A percentile compares a stretch with the other conserved stretches of the same genome.
Evolutionary conservation across 2,113 vertebrate species (phyloP).

Genomic region (Nannospalax galili): DNA sequence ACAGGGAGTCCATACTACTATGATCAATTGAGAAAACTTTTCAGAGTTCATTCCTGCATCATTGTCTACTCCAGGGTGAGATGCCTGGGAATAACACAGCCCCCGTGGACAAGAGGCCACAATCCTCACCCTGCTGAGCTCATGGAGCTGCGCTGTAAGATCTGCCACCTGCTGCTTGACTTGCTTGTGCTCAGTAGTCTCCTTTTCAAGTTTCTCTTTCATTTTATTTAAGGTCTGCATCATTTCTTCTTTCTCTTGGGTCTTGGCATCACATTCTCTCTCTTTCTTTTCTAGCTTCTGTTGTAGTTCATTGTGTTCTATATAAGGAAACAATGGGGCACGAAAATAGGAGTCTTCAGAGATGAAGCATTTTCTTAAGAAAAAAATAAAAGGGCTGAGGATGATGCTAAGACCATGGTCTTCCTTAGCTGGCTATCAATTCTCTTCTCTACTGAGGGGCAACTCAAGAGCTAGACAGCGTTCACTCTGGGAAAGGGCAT

Average conservation of each 20-base stretch:
- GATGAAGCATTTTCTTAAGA: background rate
- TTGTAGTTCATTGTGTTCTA: slow-evolving; percentile 97
- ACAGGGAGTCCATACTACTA: background rate
- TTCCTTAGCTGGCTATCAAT: background rate
- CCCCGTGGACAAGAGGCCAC: rapidly evolving
- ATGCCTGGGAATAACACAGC: background rate
- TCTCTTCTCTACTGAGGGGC: background rate
- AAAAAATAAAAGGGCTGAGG: background rate
- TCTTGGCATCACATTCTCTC: slow-evolving; percentile 97
- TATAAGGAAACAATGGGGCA: background rate
- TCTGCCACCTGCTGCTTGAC: slow-evolving; percentile 97
- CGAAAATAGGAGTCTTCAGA: slow-evolving; percentile 44
- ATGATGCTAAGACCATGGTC: background rate
- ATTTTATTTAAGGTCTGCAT: slow-evolving; percentile 99
- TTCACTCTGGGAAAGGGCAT: background rate
- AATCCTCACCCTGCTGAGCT: slow-evolving; percentile 92
- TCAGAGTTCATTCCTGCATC: background rate
- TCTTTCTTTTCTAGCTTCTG: slow-evolving; percentile 99
- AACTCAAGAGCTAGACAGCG: background rate
- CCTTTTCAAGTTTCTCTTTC: slow-evolving; percentile 99
- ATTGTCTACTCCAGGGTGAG: background rate
- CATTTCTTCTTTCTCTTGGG: slow-evolving; percentile 99
- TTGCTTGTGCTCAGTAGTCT: slow-evolving; percentile 94
- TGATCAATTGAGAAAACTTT: rapidly evolving
- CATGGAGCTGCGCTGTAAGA: slow-evolving; percentile 91